These are phyloP conservation scores for Hypomecis atomaria DNA, from an alignment of 2,888 invertebrate genomes.

Conservation along the genomic window DNA sequence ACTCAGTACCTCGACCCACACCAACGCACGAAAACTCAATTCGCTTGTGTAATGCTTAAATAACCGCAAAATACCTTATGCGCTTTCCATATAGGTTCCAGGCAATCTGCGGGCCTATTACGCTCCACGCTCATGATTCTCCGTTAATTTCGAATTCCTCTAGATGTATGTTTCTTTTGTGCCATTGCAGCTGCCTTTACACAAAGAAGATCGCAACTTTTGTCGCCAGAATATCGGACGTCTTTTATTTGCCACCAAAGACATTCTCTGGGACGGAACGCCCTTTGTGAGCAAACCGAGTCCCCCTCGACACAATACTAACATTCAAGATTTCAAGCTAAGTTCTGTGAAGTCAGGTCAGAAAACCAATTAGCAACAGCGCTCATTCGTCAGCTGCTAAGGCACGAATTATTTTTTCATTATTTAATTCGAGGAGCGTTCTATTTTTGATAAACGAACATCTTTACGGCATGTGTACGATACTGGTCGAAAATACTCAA, in stretches of 20 bases:
- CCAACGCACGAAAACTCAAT: slow-evolving; percentile 81
- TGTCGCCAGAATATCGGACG: slow-evolving; percentile 74
- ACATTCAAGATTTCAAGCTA: slow-evolving; percentile 56
- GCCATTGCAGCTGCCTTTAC: slow-evolving; percentile 74
- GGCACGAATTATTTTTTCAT: slow-evolving; percentile 55
- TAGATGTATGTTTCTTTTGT: slow-evolving; percentile 73
- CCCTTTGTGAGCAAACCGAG: slow-evolving; percentile 66
- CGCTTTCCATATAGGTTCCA: slow-evolving; percentile 82
- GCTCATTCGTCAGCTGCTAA: slow-evolving; percentile 64
- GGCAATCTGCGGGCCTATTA: slow-evolving; percentile 77
- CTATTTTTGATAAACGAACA: slow-evolving; percentile 62
- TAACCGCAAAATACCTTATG: slow-evolving; percentile 83
- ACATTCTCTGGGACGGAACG: slow-evolving; percentile 75
- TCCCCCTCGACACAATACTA: slow-evolving; percentile 56
- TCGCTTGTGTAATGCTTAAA: slow-evolving; percentile 81
- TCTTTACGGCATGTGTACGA: slow-evolving; percentile 68
- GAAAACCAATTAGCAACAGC: slow-evolving; percentile 66
- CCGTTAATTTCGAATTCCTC: slow-evolving; percentile 77
- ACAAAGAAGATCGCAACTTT: slow-evolving; percentile 79
- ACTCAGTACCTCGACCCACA: slow-evolving; percentile 41
- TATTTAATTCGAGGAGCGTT: slow-evolving; percentile 56
- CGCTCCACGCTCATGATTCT: slow-evolving; percentile 72
- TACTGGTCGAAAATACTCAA: slow-evolving; percentile 56
- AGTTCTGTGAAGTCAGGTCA: slow-evolving; percentile 66
- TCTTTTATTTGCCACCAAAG: slow-evolving; percentile 69